Evolutionary conservation across 53 echinoderm and acorn worm genomes (phyloP), one percentile per base, ranked within the genome.

Genomic region (Temnopleurus reevesii): DNA sequence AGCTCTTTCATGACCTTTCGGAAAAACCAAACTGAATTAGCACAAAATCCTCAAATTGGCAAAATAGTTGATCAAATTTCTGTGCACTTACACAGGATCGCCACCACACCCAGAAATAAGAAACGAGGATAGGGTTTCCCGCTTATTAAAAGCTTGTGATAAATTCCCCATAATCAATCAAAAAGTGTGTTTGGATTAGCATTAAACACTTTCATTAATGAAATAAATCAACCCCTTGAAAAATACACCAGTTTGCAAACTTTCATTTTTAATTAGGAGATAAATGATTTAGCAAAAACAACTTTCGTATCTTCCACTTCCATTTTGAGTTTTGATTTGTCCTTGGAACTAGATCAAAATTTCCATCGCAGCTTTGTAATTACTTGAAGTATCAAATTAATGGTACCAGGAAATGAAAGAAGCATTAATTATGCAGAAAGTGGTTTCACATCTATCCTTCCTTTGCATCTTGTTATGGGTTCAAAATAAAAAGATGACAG

Each of bases 31-130:
- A 27, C 23, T 19, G 79, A 76, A 79, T 49, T 79, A 47, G 41
- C 29, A 26, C 51, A 46, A 79, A 83, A 53, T 83, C 83, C 83
- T 56, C n/a, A 33, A 83, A 56, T 55, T 83, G 36, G 55, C 17
- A 33, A 83, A 83, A 83, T 83, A 35, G 19, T 23, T 31, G 83
- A 83, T 83, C 83, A 83, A 47, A 55, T 83, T 53, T 83, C 79
- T 83, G 35, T 12, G 13, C 30, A n/a, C 33, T 83, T 53, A 0
- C 31, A 18, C 3, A 36, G 83, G 83, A 83, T 83, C 55, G 45
- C 29, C 83, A 56, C 83, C 83, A 83, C 83, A 55, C 83, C 83
- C 83, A 49, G 55, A 27, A 83, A 54, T 83, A 55, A 79, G 49
- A 46, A 49, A 47, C 79, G 46, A 9, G 29, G 49, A 24, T 46